Base-by-base conservation (phyloP, 1,140 invertebrate species). In the Drosophila trapezifrons region DNA sequence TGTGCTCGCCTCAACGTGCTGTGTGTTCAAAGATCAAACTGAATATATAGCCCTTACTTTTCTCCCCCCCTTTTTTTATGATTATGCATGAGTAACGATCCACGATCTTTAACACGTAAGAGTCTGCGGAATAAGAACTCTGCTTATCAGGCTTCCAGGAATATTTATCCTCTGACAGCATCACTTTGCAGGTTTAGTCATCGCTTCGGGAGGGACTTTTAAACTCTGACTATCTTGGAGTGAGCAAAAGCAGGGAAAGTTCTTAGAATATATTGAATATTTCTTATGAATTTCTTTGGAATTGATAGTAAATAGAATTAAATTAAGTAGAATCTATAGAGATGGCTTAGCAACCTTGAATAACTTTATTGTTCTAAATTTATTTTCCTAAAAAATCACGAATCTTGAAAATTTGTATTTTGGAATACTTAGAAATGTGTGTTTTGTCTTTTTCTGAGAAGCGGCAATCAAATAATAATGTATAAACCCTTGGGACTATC, bases 1-100 rank as follows among this genome's bases (percentile, higher is more conserved):
- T 85, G 82, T 83, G 22, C 52, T 67, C 69, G 18, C 25, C 56
- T 38, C 55, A n/a, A 35, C 35, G 51, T 58, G 22, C 22, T 73
- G 38, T 51, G 40, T 66, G 62, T 56, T 63, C 76, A 76, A 79
- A 83, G 80, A 78, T 83, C 64, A 83, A 66, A 38, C 32, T 37
- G 51, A 20, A 52, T 35, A 52, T 35, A 32, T 25, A 55, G 22
- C 35, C 42, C 64, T 10, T 10, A 29, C 43, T 45, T 13, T 10
- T 15, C 17, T 15, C 32, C 15, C 18, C 17, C 32, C 15, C 18
- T 13, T 25, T 12, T 38, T 32, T 13, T 45, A 38, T 60, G 75
- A 77, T 62, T 71, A 29, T 47, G 29, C 22, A 69, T 71, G 74
- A 77, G 52, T 70, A 77, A 77, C 65, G 62, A 43, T 29, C 49